Base-by-base conservation (phyloP, 2,888 invertebrate species). In the Sericinus montela region DNA sequence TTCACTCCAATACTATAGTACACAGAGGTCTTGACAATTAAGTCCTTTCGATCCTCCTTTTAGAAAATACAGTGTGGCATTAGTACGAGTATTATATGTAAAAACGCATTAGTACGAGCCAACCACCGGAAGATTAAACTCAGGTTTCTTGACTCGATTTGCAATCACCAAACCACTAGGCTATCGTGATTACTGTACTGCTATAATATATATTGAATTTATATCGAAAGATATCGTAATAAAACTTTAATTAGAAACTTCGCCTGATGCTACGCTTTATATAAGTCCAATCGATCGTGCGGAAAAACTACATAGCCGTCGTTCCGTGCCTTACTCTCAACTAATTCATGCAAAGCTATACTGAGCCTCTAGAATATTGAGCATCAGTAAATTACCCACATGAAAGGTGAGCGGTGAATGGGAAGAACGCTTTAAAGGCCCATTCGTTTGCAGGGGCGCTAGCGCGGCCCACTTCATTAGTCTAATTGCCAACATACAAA, bases 361-460 rank as follows among this genome's bases (percentile, higher is more conserved):
- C 48, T 44, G 44, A 51, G 45, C 47, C 34, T 34, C 45, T 45
- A 69, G 69, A 75, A 75, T 70, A 67, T 68, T 55, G 69, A 72
- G 75, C 79, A 82, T 81, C 80, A 82, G 79, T 74, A 78, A 80
- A 85, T 84, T 82, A 72, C 75, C 80, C 78, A 81, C 85, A 86
- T 86, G 83, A 87, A 87, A 87, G 82, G 81, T 83, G 75, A 72
- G 75, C 65, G 63, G 52, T 78, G 77, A 82, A 83, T 80, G 76
- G 71, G 67, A 75, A 75, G 80, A 82, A 75, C 76, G 71, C 61
- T 60, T 72, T 69, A 64, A 65, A 73, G 73, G 70, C 70, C 73
- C 68, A 80, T 87, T 85, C 86, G 86, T 81, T 82, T 75, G 67
- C 74, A 69, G 67, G 65, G 63, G 55, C 51, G 62, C 69, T 69